Percentiles rank a stretch among this genome's conserved stretches.
phyloP scores from a whole-genome alignment of 2,113 vertebrate genomes.

The Trichechus manatus region DNA sequence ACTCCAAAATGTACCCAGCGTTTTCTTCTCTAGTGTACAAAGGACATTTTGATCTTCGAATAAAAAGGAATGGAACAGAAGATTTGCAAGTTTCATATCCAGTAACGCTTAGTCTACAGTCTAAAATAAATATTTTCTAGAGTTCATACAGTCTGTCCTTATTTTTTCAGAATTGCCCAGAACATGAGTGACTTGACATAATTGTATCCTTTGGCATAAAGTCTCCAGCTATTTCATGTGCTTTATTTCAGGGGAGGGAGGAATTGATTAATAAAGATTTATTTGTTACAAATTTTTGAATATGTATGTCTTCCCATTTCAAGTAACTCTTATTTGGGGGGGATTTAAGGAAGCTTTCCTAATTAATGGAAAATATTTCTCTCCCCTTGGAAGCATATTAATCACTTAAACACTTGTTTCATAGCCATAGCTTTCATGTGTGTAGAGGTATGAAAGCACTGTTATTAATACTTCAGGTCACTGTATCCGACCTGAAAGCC shows the following conservation, averaged over 20 bases:
- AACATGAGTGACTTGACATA: neutral
- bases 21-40: slow-evolving; percentile 22
- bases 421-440: neutral
- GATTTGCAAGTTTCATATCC: neutral
- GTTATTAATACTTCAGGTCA: neutral
- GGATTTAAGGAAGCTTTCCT: neutral
- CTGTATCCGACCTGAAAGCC: neutral
- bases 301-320: neutral
- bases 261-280: neutral
- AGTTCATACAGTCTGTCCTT: neutral
- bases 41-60: slow-evolving; percentile 58
- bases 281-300: neutral
- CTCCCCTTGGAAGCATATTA: neutral
- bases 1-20: slow-evolving; percentile 62
- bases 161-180: neutral
- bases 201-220: neutral
- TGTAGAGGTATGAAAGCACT: neutral
- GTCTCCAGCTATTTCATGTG: too few species aligned
- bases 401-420: neutral
- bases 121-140: slow-evolving; percentile 16
- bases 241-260: neutral
- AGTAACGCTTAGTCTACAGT: neutral
- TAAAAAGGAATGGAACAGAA: slow-evolving; percentile 29
- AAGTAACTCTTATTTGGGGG: neutral
- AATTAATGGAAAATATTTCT: neutral